Evolutionary conservation across 2,797 vertebrate species (phyloP), one percentile per base, ranked within the genome.

Genomic region (Myiothlypis chrysogaster): DNA sequence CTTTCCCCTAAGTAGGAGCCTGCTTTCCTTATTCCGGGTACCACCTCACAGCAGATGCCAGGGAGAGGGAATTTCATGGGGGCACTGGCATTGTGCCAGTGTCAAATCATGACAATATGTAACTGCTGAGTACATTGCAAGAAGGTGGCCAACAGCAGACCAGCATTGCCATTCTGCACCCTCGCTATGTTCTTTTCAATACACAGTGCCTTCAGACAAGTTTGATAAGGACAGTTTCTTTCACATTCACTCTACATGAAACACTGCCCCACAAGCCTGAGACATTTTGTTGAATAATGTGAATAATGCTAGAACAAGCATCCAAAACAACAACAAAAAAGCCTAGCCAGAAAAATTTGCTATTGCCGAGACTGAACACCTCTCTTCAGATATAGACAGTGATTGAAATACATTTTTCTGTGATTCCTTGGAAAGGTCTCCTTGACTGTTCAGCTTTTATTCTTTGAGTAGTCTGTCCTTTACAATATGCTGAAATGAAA

Each of bases 81-180:
- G 12, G 37, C 37, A 37, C 37, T 37, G 37, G 37, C 37, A 37
- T 39, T 39, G 37, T 39, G 37, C 12, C 37, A 39, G 37, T 39
- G 37, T 39, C 37, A 39, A 39, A 39, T 39, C 37, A 39, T 39
- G 37, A 14, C 37, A 39, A 39, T 39, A 15, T 7, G 9, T 66
- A 28, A 52, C 50, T 84, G 14, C 28, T 50, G 37, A 87, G 7
- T 15, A 16, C 19, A 12, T 25, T 49, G 43, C 14, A 68, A 41
- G 34, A 47, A 68, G 6, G 9, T 30, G 55, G 25, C 55, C 28
- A 46, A 19, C 10, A 43, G 17, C 6, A 56, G 34, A 68, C 2
- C 8, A 68, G 9, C 0, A 0, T 2, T 50, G 50, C 4, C 16
- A 2, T 64, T 87, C 25, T 37, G 10, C 52, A 76, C 16, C 9